phyloP scores from a whole-genome alignment of 2,113 vertebrate species.

The Malurus melanocephalus region DNA sequence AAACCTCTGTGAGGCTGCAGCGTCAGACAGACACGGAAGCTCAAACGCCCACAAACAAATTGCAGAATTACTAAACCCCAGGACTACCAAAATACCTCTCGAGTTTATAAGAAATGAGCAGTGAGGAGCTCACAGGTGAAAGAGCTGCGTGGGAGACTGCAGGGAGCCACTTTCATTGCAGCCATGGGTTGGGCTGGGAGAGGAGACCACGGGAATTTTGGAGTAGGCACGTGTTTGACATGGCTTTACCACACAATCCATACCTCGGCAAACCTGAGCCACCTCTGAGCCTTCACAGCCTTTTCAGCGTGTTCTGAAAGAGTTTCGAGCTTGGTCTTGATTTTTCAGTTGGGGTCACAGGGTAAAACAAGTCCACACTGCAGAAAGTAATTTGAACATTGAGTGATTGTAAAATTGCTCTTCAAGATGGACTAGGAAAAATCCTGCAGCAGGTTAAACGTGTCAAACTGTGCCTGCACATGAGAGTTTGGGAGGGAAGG shows the following conservation, averaged over 20 bases:
- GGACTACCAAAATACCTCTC: conserved; percentile 4
- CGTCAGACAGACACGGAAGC: background rate
- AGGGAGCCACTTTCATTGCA: background rate
- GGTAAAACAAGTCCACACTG: background rate
- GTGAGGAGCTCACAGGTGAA: background rate
- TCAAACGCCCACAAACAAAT: background rate
- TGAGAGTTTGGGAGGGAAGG: background rate
- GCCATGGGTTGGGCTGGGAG: background rate
- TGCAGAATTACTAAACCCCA: background rate
- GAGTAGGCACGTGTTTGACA: background rate
- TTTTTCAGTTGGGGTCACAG: background rate
- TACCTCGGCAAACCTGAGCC: background rate
- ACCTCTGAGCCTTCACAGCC: background rate
- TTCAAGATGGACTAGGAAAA: background rate
- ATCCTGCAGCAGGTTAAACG: background rate
- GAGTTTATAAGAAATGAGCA: background rate
- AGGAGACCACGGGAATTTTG: background rate
- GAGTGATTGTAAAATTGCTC: background rate
- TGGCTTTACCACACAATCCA: background rate
- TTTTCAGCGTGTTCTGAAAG: background rate
- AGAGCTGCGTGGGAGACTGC: background rate
- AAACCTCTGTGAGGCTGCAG: background rate
- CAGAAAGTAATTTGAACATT: fast-evolving
- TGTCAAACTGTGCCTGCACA: background rate
- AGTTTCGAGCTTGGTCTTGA: background rate